phyloP scores from a whole-genome alignment of 2,888 invertebrate species.

The Phengaris arion region DNA sequence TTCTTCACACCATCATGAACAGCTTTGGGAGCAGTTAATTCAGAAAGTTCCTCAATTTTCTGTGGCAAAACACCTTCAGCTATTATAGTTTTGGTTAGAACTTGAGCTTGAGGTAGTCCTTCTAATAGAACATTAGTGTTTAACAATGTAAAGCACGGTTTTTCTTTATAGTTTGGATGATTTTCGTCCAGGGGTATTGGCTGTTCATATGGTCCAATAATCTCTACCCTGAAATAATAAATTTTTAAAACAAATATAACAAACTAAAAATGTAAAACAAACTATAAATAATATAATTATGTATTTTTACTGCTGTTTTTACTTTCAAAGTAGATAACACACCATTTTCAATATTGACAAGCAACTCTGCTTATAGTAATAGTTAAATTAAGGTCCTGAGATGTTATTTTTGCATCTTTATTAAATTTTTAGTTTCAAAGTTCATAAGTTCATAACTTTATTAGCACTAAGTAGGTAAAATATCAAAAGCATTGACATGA shows the following conservation, averaged over 20 bases:
- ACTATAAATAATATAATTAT: too few species aligned
- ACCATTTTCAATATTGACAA: too few species aligned
- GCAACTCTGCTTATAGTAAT: too few species aligned
- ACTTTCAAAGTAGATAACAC: too few species aligned
- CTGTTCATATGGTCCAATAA: slow-evolving; percentile 67
- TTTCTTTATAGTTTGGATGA: slow-evolving; percentile 83
- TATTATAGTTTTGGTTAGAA: slow-evolving; percentile 88
- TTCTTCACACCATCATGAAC: slow-evolving; percentile 81
- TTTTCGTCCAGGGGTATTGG: slow-evolving; percentile 72
- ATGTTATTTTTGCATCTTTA: too few species aligned
- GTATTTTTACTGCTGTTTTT: too few species aligned
- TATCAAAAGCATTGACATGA: too few species aligned
- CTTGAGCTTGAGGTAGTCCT: slow-evolving; percentile 88
- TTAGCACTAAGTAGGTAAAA: too few species aligned
- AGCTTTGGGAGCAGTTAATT: slow-evolving; percentile 69
- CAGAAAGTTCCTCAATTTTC: slow-evolving; percentile 74
- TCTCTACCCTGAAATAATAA: slow-evolving; percentile 54
- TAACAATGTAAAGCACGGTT: slow-evolving; percentile 79
- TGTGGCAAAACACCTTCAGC: slow-evolving; percentile 81
- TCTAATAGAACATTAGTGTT: slow-evolving; percentile 83
- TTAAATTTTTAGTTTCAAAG: too few species aligned
- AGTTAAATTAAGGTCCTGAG: too few species aligned
- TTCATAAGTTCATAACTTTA: too few species aligned
- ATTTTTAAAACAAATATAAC: slow-evolving; percentile 24
- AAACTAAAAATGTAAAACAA: not conserved